Percentiles rank a stretch among this genome's conserved stretches.
phyloP scores from a whole-genome alignment of 1,140 invertebrate genomes.

The Schlechtendalia chinensis region DNA sequence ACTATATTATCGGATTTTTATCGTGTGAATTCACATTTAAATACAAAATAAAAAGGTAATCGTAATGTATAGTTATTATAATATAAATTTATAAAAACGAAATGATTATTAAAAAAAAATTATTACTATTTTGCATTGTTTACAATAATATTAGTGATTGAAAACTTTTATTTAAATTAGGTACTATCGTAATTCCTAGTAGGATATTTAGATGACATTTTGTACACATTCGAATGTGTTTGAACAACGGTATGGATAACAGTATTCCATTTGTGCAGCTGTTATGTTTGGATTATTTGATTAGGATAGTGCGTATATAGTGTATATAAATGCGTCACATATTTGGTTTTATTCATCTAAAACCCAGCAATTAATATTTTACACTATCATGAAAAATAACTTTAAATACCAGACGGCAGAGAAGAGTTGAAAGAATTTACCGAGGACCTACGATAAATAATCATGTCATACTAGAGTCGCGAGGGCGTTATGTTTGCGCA shows the following conservation, averaged over 20 bases:
- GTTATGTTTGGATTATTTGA: constrained; percentile 12
- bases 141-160: not conserved
- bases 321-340: not conserved
- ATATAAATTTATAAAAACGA: no score
- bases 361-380: constrained; percentile 1
- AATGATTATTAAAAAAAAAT: no score
- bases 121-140: not conserved
- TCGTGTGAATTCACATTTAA: not conserved
- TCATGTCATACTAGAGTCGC: constrained; percentile 9
- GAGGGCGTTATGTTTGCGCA: constrained; percentile 26
- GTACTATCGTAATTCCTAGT: not conserved
- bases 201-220: constrained; percentile 11
- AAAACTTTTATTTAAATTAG: not conserved
- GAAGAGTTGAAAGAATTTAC: not conserved
- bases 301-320: not conserved
- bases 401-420: not conserved
- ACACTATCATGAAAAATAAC: constrained; percentile 7
- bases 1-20: not conserved
- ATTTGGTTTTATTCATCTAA: not conserved
- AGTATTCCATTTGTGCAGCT: constrained; percentile 3
- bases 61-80: no score
- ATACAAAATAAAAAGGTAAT: not conserved
- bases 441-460: constrained; percentile 19
- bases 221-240: not conserved
- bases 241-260: constrained; percentile 1